phyloP scores from a whole-genome alignment of 1,140 invertebrate species.

The Leptestheria dahalacensis region DNA sequence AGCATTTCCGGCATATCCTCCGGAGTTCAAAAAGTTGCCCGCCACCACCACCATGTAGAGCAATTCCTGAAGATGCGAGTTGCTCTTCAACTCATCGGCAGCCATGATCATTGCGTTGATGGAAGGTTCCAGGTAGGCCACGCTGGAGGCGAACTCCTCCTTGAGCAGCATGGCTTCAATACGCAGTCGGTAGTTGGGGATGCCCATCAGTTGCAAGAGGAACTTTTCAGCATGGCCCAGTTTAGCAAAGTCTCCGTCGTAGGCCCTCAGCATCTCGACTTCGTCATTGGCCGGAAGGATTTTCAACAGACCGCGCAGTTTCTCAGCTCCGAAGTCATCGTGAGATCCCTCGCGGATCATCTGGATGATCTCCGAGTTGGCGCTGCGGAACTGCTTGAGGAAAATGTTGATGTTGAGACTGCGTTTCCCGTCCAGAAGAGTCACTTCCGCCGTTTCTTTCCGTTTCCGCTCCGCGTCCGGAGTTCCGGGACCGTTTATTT shows the following conservation, averaged over 20 bases:
- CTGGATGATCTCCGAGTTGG: constrained; percentile 79
- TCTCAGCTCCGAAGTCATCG: constrained; percentile 80
- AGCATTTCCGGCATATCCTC: constrained; percentile 93
- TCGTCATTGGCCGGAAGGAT: constrained; percentile 87
- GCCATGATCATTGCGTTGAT: constrained; percentile 83
- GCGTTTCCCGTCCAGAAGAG: constrained; percentile 78
- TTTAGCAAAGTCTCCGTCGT: constrained; percentile 62
- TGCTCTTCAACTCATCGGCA: constrained; percentile 65
- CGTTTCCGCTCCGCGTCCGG: constrained; percentile 24
- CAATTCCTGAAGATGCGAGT: constrained; percentile 64
- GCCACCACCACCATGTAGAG: constrained; percentile 82
- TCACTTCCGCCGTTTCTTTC: constrained; percentile 28
- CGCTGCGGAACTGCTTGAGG: constrained; percentile 87
- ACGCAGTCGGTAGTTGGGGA: constrained; percentile 79
- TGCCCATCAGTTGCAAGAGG: constrained; percentile 64
- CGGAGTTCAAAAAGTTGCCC: constrained; percentile 89
- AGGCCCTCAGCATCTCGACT: constrained; percentile 72
- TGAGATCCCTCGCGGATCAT: constrained; percentile 69
- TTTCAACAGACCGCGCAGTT: constrained; percentile 75
- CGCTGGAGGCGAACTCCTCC: constrained; percentile 85
- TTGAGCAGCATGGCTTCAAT: constrained; percentile 92
- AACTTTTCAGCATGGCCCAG: constrained; percentile 87
- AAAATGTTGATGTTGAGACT: constrained; percentile 96
- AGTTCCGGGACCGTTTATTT: constrained; percentile 13
- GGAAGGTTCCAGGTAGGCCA: constrained; percentile 78